Evolutionary conservation across 2,888 invertebrate genomes (phyloP).

Genomic region (Sylvicola fuscatus): DNA sequence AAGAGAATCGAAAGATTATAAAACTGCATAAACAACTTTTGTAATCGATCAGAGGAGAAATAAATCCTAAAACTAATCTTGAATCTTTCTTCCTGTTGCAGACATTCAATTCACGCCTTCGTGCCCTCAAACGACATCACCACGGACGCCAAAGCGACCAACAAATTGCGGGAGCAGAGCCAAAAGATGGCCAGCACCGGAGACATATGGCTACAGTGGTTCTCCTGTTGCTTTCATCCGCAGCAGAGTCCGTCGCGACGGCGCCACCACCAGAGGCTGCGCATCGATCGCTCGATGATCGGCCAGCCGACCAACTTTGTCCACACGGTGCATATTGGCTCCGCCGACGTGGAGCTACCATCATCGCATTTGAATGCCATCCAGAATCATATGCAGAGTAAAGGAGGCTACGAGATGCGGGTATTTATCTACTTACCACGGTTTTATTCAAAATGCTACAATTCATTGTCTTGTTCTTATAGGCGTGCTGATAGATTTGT

Average conservation of each 20-base stretch:
- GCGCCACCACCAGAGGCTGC: slow-evolving; percentile 44
- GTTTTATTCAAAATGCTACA: slow-evolving; percentile 1
- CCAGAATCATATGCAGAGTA: slow-evolving; percentile 89
- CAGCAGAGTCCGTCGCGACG: slow-evolving; percentile 53
- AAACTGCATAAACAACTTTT: too few relatives aligned
- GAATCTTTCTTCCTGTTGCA: too few relatives aligned
- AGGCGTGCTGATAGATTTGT: slow-evolving; percentile 9
- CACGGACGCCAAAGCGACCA: slow-evolving; percentile 12
- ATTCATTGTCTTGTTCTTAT: slow-evolving; percentile 1
- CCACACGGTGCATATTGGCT: slow-evolving; percentile 77
- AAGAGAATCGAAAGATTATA: too few relatives aligned
- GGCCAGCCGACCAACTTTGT: slow-evolving; percentile 89
- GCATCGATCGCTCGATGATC: slow-evolving; percentile 87
- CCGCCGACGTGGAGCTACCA: slow-evolving; percentile 71
- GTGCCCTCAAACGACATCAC: not conserved
- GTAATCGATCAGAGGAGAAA: too few relatives aligned
- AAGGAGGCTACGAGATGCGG: slow-evolving; percentile 69
- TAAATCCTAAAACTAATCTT: too few relatives aligned
- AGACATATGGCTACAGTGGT: slow-evolving; percentile 82
- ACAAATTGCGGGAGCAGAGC: slow-evolving; percentile 9
- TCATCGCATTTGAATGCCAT: slow-evolving; percentile 66
- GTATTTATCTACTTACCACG: slow-evolving; percentile 11
- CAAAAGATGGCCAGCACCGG: slow-evolving; percentile 46
- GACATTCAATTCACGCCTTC: too few relatives aligned
- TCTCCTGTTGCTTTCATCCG: slow-evolving; percentile 74